Evolutionary conservation across 1,140 invertebrate species (phyloP).

Genomic region (Brachionus asplanchnoidis): DNA sequence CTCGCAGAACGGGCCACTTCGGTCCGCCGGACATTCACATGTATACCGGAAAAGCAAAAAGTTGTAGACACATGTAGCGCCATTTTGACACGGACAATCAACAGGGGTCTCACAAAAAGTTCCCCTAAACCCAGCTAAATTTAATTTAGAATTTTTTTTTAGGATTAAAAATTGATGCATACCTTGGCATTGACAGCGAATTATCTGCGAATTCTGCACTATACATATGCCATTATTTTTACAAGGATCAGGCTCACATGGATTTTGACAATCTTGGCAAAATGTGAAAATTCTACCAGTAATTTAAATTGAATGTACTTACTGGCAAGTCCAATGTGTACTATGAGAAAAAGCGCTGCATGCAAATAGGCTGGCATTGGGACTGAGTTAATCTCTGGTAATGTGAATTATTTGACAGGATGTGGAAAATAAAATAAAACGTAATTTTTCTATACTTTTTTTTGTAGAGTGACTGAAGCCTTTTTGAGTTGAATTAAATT

Average conservation of each 20-base stretch:
- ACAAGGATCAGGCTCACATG: background rate
- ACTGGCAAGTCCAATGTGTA: background rate
- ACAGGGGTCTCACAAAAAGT: background rate
- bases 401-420: background rate
- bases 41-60: background rate
- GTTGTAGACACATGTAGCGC: slow-evolving; percentile 9
- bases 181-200: background rate
- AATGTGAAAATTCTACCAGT: background rate
- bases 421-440: background rate
- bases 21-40: background rate
- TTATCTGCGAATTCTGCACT: background rate
- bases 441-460: background rate
- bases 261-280: background rate
- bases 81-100: background rate
- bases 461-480: background rate
- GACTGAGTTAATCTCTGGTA: background rate
- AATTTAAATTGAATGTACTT: background rate
- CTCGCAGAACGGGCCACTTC: slow-evolving; percentile 8
- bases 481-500: background rate
- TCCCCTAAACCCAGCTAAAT: background rate
- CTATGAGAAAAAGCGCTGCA: background rate
- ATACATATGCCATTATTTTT: background rate
- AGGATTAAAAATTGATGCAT: background rate
- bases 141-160: background rate
- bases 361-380: background rate